phyloP scores from a whole-genome alignment of 2,888 invertebrate genomes.

The Ischnus inquisitorius region DNA sequence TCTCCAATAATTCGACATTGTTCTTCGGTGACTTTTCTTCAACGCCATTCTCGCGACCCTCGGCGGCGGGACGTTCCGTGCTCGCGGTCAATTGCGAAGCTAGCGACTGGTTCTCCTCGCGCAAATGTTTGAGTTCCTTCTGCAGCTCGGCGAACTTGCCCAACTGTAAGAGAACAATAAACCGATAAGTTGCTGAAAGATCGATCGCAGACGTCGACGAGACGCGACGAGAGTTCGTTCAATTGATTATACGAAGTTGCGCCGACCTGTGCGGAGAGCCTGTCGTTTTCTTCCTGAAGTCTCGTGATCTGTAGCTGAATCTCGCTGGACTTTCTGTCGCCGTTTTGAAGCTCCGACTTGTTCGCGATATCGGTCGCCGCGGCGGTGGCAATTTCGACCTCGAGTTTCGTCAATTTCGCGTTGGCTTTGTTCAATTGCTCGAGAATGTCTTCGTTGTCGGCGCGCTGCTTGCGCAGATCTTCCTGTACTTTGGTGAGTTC shows the following conservation, averaged over 20 bases:
- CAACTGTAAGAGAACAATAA: slow-evolving; percentile 70
- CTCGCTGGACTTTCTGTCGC: slow-evolving; percentile 72
- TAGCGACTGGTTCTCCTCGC: slow-evolving; percentile 84
- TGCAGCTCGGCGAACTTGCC: slow-evolving; percentile 75
- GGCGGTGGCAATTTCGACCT: slow-evolving; percentile 65
- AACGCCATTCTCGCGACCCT: slow-evolving; percentile 84
- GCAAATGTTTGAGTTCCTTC: slow-evolving; percentile 80
- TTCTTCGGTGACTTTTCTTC: slow-evolving; percentile 79
- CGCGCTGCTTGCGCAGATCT: slow-evolving; percentile 72
- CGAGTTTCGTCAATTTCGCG: slow-evolving; percentile 74
- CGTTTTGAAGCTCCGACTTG: slow-evolving; percentile 74
- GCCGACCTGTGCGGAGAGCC: slow-evolving; percentile 85
- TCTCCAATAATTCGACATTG: slow-evolving; percentile 76
- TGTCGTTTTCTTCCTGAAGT: slow-evolving; percentile 87
- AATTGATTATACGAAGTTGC: background rate
- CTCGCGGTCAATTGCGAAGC: slow-evolving; percentile 83
- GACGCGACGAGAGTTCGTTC: background rate
- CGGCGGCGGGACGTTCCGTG: slow-evolving; percentile 84
- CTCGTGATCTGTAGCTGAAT: slow-evolving; percentile 83
- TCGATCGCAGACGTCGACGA: background rate
- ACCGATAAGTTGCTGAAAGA: background rate
- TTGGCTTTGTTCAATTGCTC: slow-evolving; percentile 74
- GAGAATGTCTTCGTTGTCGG: slow-evolving; percentile 72
- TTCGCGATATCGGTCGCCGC: slow-evolving; percentile 67
- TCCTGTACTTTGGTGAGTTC: slow-evolving; percentile 73